Base-by-base conservation (phyloP, 2,888 invertebrate species). In the Monoplex corrugatus region DNA sequence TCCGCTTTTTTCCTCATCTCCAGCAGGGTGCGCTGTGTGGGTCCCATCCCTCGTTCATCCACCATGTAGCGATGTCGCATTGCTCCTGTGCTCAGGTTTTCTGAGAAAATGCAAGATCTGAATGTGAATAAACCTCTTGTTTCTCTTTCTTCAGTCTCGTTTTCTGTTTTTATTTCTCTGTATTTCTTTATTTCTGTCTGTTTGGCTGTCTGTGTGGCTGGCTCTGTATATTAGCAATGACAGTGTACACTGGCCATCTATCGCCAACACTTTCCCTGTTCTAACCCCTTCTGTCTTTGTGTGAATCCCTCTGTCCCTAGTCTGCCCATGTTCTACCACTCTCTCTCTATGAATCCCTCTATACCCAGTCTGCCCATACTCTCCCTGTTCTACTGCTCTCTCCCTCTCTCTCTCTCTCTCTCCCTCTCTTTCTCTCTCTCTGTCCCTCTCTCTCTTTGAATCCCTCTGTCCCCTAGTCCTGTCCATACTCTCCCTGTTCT, bases 11-110 rank as follows among this genome's bases (percentile, higher is more conserved):
- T 91, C 84, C 95, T 90, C 87, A 94, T 95, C 85, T 90, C 91
- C 23, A 93, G 91, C 85, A 96, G 91, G 23, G 90, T 88, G 32
- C 94, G 92, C 91, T 96, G 96, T 57, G 95, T 95, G 2, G 96
- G 95, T 5, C 96, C 92, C 86, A 89, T 38, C 45, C 89, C 80
- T 78, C 68, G 82, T 82, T 78, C 88, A 83, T 83, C 84, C 38
- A 43, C 72, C 44, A 75, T 40, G 50, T 80, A n/a, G 43, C 80
- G 23, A 8, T 28, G 80, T 43, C 43, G 82, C 19, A 19, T 38
- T 3, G 43, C 19, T 19, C n/a, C n/a, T 32, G 86, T 63, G 63
- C 86, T 68, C 8, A 23, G 16, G 2, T 57, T 57, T 23, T 57
- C 57, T 57, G 57, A 23, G 57, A n/a, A n/a, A n/a, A n/a, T n/a